Evolutionary conservation across 2,888 invertebrate genomes (phyloP).

Genomic region (Tupiocoris notatus): DNA sequence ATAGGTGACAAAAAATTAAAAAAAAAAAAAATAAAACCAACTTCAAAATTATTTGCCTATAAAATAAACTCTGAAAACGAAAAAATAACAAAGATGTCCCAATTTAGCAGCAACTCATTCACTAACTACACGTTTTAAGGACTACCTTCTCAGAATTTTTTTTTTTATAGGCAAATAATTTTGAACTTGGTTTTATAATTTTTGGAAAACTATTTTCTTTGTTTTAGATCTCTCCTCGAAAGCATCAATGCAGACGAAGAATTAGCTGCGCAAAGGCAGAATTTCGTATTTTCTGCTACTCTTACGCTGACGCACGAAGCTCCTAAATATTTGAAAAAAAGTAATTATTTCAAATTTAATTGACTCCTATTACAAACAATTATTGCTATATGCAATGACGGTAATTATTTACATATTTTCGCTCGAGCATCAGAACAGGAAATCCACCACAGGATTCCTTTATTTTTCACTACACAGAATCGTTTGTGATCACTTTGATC

Average conservation of each 20-base stretch:
- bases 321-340: slow-evolving; percentile 60
- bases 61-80: background rate
- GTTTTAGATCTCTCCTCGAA: slow-evolving; percentile 65
- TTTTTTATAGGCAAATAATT: too few species aligned
- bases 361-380: background rate
- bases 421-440: too few species aligned
- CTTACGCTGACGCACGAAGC: slow-evolving; percentile 87
- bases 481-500: background rate
- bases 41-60: background rate
- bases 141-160: too few species aligned
- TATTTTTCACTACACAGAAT: background rate
- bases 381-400: too few species aligned
- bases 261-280: slow-evolving; percentile 69
- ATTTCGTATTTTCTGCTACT: slow-evolving; percentile 96
- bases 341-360: background rate
- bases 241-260: slow-evolving; percentile 67
- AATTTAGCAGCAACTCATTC: too few species aligned
- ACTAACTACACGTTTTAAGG: too few species aligned
- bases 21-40: background rate
- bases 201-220: background rate
- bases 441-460: too few species aligned
- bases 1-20: too few species aligned
- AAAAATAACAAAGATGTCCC: too few species aligned
- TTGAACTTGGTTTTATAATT: background rate
- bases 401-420: too few species aligned